These are phyloP conservation scores for Channallabes apus DNA, from an alignment of 2,797 vertebrate genomes.

Conservation along the genomic window DNA sequence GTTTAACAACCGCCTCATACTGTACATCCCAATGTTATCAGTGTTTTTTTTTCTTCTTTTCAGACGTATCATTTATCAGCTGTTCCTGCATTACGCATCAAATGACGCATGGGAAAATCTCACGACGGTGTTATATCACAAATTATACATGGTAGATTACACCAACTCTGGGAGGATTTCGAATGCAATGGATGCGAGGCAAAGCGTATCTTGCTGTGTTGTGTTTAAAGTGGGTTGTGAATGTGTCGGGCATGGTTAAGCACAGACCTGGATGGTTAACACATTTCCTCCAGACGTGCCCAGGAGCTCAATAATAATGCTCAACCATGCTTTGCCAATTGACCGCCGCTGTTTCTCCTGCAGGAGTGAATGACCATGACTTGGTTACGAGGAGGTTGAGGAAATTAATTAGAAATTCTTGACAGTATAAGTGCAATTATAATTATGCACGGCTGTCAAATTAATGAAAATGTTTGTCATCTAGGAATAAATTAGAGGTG, in stretches of 20 bases:
- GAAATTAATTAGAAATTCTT: constrained; percentile 15
- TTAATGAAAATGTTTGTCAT: constrained; percentile 16
- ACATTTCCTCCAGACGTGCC: not conserved
- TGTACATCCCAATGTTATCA: not conserved
- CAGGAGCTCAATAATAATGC: not conserved
- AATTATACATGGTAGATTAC: constrained; percentile 14
- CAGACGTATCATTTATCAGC: constrained; percentile 7
- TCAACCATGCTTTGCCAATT: not conserved
- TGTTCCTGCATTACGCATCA: not conserved
- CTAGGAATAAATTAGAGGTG: not conserved
- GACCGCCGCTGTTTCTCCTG: not conserved
- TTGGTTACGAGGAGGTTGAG: not conserved
- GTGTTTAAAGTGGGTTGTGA: constrained; percentile 6
- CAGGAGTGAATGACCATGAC: not conserved
- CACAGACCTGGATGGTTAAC: constrained; percentile 6
- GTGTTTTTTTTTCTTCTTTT: not conserved
- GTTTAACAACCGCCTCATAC: not conserved
- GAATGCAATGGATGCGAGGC: not conserved
- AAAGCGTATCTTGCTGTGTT: not conserved
- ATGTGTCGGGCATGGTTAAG: not conserved
- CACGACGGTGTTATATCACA: constrained; percentile 3
- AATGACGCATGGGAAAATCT: constrained; percentile 23
- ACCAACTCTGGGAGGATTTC: not conserved
- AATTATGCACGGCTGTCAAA: constrained; percentile 2
- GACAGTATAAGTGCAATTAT: constrained; percentile 1